Conservation (phyloP, 2,113 vertebrate genomes). For the Hoplias malabaricus region DNA sequence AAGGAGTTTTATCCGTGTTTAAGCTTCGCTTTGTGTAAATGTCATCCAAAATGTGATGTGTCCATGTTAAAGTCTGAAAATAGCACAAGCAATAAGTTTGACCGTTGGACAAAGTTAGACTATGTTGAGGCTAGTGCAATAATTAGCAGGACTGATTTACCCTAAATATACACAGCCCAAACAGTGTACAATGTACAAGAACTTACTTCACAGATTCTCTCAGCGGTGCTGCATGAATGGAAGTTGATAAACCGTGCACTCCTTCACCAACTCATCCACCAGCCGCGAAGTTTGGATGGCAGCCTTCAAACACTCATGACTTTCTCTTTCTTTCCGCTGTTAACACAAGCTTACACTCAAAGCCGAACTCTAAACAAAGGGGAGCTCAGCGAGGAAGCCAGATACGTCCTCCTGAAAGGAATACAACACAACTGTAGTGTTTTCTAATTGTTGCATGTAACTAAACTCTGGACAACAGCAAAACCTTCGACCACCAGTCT, state of each 20-base stretch:
- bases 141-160: not conserved
- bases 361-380: not conserved
- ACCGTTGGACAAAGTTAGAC: not conserved
- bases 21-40: no score
- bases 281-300: not conserved
- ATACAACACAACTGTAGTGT: not conserved
- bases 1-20: no score
- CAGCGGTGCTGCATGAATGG: not conserved
- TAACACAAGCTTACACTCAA: not conserved
- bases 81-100: not conserved
- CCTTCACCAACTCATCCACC: not conserved
- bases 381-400: not conserved
- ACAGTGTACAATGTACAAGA: not conserved
- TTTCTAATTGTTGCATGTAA: not conserved
- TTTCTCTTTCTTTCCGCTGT: not conserved
- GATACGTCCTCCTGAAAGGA: not conserved
- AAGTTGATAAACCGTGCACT: not conserved
- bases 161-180: not conserved
- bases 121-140: not conserved
- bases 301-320: not conserved
- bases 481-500: slow-evolving; percentile 1
- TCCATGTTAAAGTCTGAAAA: not conserved
- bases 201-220: not conserved
- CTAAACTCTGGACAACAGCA: not conserved
- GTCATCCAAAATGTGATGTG: no score